A percentile compares a stretch with the other conserved stretches of the same genome.
Conservation (phyloP, 2,113 vertebrate species). For the Melanerpes formicivorus region DNA sequence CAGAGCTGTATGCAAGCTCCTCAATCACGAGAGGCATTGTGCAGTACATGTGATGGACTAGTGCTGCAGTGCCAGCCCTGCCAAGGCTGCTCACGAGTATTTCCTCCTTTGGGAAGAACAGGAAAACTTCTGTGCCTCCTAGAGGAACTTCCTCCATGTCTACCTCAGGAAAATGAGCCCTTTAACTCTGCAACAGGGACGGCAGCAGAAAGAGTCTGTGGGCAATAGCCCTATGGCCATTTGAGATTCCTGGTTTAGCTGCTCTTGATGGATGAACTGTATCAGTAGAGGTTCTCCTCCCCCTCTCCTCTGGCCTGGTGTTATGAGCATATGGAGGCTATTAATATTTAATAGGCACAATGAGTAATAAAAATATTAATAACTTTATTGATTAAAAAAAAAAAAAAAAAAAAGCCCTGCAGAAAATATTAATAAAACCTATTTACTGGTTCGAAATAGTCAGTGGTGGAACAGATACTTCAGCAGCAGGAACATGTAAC, state of each 20-base stretch:
- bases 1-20: rapidly evolving
- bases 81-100: neutral
- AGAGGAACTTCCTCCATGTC: no score
- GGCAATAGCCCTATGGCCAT: neutral
- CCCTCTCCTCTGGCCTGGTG: no score
- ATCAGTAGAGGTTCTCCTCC: neutral
- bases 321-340: no score
- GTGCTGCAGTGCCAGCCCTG: neutral
- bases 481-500: no score
- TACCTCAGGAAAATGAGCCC: neutral
- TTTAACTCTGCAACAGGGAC: neutral
- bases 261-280: neutral
- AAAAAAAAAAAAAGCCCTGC: no score
- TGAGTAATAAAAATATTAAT: no score
- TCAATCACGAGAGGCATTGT: neutral
- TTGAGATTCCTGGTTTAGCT: neutral
- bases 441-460: no score
- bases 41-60: neutral
- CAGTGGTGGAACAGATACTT: no score
- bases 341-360: no score
- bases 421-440: no score
- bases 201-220: neutral
- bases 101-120: neutral
- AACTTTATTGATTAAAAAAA: no score
- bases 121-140: neutral